Evolutionary conservation across 1,140 invertebrate genomes (phyloP), one percentile per base, ranked within the genome.

Genomic region (Drosophila miranda): DNA sequence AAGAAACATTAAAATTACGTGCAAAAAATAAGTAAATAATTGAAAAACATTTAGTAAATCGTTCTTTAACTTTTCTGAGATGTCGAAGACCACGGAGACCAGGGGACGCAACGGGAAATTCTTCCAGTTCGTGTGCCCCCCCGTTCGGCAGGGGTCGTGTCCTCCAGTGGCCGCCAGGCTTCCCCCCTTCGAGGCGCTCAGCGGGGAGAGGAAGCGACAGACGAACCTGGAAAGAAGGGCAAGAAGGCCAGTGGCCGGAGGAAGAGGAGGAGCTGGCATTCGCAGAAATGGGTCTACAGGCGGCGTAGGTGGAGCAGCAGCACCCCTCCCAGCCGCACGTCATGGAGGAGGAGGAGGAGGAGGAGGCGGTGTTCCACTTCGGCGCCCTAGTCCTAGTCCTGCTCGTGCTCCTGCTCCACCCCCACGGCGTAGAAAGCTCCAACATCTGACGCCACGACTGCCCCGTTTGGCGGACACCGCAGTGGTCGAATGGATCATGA

Each of bases 401-500:
- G 11, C 14, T 4, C 61, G 38, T 9, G 2, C 30, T 13, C 26
- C 44, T 0, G 50, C 46, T 28, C 38, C 28, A 9, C 23, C 9
- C 50, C n/a, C 23, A 6, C 5, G 43, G 38, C 16, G 57, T 7
- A 26, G 56, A 8, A 38, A 38, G 13, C 4, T 5, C 3, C 14
- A 2, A 1, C 59, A 8, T 11, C 8, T 3, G 0, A 3, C 38
- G 0, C 13, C 6, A n/a, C 4, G 49, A 2, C 7, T 50, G 0
- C 1, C 34, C 0, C 21, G 28, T 26, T 1, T 23, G 4, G 8
- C 16, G 30, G 34, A 9, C 1, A 1, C 68, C 28, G 0, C 60
- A n/a, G 6, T 48, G 34, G 14, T 62, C 8, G 72, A 86, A 46
- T 83, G 81, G 81, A 52, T 83, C 16, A 75, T 83, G 42, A 43